Conservation (phyloP, 2,888 invertebrate species). For the Drosophila falleni region DNA sequence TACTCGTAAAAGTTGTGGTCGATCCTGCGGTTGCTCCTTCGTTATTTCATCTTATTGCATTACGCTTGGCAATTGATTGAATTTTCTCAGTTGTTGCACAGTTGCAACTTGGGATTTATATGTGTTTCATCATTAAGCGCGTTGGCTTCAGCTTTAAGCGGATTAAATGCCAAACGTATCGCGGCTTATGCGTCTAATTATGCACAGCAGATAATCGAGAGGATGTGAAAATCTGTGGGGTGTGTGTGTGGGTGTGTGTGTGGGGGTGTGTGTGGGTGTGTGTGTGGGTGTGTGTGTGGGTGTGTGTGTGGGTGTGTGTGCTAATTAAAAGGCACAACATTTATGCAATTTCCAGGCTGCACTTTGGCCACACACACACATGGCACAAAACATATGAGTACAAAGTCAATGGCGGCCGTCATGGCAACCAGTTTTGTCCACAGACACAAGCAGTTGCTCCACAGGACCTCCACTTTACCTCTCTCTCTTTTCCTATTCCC, state of each 20-base stretch:
- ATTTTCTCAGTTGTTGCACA: slow-evolving; percentile 44
- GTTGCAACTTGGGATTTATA: slow-evolving; percentile 6
- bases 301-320: slow-evolving; percentile 50
- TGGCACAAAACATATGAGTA: slow-evolving; percentile 8
- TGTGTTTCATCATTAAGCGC: slow-evolving; percentile 17
- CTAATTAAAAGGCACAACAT: slow-evolving; percentile 79
- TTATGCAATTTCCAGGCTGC: slow-evolving; percentile 60
- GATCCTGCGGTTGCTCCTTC: slow-evolving; percentile 7
- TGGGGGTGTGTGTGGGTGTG: slow-evolving; percentile 51
- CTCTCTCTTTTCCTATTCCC: background rate
- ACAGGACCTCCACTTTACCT: slow-evolving; percentile 1
- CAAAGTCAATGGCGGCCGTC: slow-evolving; percentile 65
- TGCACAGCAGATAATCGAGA: slow-evolving; percentile 50
- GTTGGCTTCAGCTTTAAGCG: slow-evolving; percentile 62
- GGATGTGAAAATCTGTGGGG: slow-evolving; percentile 46
- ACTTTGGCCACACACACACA: slow-evolving; percentile 37
- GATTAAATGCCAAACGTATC: slow-evolving; percentile 44
- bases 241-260: slow-evolving; percentile 46
- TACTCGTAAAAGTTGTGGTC: slow-evolving; percentile 4
- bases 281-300: slow-evolving; percentile 49
- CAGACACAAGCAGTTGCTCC: slow-evolving; percentile 12
- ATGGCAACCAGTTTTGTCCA: slow-evolving; percentile 59
- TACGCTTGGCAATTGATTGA: slow-evolving; percentile 60
- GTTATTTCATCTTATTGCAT: slow-evolving; percentile 48
- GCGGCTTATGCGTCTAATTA: slow-evolving; percentile 55